phyloP scores from a whole-genome alignment of 2,113 vertebrate genomes.

The Thinocorus orbignyianus region DNA sequence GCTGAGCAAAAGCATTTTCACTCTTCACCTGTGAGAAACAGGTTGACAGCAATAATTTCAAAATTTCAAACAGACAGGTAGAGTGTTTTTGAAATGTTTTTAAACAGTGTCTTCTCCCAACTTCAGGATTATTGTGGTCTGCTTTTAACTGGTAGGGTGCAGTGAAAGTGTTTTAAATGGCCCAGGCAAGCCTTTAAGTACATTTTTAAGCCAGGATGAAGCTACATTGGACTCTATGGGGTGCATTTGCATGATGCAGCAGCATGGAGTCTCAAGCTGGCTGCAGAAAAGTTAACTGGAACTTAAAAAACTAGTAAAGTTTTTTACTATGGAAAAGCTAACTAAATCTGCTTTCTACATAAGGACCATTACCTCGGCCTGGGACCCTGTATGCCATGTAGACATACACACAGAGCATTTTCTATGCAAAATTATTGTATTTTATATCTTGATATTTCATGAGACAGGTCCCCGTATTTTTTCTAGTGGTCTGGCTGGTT shows the following conservation, averaged over 20 bases:
- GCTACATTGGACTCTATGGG: accelerated
- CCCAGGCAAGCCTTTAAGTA: neutral
- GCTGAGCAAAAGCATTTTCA: neutral
- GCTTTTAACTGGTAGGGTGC: neutral
- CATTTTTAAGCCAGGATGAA: neutral
- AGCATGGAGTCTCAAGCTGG: neutral
- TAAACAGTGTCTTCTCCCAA: neutral
- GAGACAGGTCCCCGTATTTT: accelerated
- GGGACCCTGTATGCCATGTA: neutral
- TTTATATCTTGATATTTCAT: neutral
- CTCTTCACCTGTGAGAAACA: neutral
- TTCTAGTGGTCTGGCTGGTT: neutral
- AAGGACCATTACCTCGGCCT: neutral
- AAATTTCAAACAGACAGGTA: neutral
- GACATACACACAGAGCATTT: neutral
- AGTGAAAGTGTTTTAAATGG: neutral
- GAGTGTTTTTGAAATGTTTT: neutral
- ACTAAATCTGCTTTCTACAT: neutral
- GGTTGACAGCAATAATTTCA: neutral
- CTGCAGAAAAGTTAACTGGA: neutral
- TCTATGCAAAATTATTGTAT: neutral
- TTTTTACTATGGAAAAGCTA: neutral
- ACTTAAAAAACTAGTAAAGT: no score
- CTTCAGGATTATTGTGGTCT: neutral
- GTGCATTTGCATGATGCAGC: neutral